Percentiles rank a stretch among this genome's conserved stretches.
Conservation (phyloP, 2,113 vertebrate genomes). For the Sebastes fasciatus region DNA sequence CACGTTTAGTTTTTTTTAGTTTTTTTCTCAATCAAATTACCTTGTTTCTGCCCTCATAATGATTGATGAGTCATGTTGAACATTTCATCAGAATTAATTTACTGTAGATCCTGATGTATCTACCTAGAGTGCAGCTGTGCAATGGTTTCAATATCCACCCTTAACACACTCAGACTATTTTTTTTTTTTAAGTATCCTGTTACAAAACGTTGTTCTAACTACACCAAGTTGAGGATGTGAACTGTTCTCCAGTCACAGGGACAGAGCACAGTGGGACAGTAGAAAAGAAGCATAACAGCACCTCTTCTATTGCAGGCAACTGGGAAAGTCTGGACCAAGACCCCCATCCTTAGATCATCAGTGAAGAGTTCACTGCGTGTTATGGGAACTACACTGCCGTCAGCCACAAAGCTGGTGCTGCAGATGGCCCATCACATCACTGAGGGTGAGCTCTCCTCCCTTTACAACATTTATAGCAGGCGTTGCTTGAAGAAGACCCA, state of each 20-base stretch:
- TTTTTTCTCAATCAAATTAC: neutral
- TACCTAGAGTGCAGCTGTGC: neutral
- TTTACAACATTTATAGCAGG: neutral
- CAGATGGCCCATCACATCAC: neutral
- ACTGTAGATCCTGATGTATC: neutral
- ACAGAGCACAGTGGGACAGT: neutral
- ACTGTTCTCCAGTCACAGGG: neutral
- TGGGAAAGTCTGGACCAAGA: neutral
- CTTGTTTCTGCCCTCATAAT: neutral
- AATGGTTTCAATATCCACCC: neutral
- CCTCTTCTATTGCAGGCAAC: neutral
- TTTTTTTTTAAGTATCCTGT: no score
- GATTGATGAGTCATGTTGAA: neutral
- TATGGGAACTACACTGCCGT: neutral
- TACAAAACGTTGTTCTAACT: no score
- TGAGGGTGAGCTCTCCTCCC: neutral
- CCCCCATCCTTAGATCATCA: neutral
- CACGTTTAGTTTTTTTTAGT: neutral
- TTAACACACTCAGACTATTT: neutral
- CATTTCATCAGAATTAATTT: neutral
- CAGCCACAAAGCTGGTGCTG: neutral
- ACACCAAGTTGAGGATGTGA: neutral
- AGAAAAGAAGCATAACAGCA: neutral
- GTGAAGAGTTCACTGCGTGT: neutral
- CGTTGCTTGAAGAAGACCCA: neutral